Conservation (phyloP, 2,888 invertebrate genomes). For the Eristalinus aeneus region DNA sequence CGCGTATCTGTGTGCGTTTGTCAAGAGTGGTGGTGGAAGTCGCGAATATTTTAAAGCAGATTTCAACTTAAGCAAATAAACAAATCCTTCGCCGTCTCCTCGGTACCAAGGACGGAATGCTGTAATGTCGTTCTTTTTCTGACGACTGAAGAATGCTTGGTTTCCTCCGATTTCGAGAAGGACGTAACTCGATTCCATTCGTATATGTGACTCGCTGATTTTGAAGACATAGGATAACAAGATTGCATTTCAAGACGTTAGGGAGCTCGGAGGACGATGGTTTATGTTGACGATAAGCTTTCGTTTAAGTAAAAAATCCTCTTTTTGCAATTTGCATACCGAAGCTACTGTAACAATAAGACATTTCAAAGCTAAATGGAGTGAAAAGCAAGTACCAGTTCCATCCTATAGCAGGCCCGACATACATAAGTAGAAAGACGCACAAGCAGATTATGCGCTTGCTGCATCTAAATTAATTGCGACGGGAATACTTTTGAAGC, state of each 20-base stretch:
- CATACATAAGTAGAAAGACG: no score
- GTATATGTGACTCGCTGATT: neutral
- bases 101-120: neutral
- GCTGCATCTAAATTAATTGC: no score
- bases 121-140: neutral
- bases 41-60: neutral
- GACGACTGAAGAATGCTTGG: neutral
- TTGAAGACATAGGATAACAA: neutral
- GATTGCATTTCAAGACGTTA: neutral
- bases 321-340: neutral
- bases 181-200: neutral
- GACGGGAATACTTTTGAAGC: no score
- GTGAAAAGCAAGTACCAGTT: no score
- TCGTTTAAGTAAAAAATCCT: neutral
- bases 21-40: neutral
- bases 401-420: no score
- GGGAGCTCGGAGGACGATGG: neutral
- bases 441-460: no score
- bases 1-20: neutral
- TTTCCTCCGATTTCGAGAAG: neutral
- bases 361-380: no score
- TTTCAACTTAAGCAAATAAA: neutral
- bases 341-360: no score
- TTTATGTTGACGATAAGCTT: neutral
- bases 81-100: neutral